A percentile compares a stretch with the other conserved stretches of the same genome.
Evolutionary conservation across 2,797 vertebrate species (phyloP).

Genomic region (Rhinatrema bivittatum): DNA sequence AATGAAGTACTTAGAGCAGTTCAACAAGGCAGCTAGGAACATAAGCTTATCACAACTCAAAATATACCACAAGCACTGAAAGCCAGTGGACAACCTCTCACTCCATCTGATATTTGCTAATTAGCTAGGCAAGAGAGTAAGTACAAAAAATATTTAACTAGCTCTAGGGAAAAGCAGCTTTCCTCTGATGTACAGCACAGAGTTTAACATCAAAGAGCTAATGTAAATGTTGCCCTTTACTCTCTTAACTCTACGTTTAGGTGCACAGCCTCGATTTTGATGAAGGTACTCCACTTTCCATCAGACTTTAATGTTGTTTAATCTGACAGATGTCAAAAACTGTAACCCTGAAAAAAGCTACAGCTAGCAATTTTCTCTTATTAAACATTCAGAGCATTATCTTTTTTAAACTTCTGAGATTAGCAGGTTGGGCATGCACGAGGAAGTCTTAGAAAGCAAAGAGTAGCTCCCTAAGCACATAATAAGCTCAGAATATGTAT

Average conservation of each 20-base stretch:
- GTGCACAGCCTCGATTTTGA: constrained; percentile 42
- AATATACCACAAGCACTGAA: constrained; percentile 41
- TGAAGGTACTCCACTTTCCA: constrained; percentile 38
- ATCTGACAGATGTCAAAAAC: constrained; percentile 44
- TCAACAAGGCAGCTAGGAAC: too few relatives aligned
- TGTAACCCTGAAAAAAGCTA: constrained; percentile 20
- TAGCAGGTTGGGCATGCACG: too few relatives aligned
- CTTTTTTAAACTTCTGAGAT: constrained; percentile 20
- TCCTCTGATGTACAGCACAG: constrained; percentile 63
- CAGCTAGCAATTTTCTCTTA: constrained; percentile 9
- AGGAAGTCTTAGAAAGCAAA: too few relatives aligned
- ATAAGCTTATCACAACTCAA: constrained; percentile 46
- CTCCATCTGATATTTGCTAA: constrained; percentile 47
- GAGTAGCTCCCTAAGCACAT: constrained; percentile 11
- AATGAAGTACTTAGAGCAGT: too few relatives aligned
- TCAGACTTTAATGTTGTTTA: constrained; percentile 33
- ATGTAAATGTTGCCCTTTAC: constrained; percentile 56
- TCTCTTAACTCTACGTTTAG: constrained; percentile 45
- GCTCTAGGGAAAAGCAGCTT: constrained; percentile 61
- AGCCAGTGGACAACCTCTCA: constrained; percentile 29
- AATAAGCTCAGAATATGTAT: not conserved
- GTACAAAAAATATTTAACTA: constrained; percentile 40
- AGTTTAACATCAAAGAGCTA: constrained; percentile 65
- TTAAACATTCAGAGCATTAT: constrained; percentile 11
- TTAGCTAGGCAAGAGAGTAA: constrained; percentile 48